Evolutionary conservation across 1,140 invertebrate species (phyloP).

Genomic region (Saccostrea echinata): DNA sequence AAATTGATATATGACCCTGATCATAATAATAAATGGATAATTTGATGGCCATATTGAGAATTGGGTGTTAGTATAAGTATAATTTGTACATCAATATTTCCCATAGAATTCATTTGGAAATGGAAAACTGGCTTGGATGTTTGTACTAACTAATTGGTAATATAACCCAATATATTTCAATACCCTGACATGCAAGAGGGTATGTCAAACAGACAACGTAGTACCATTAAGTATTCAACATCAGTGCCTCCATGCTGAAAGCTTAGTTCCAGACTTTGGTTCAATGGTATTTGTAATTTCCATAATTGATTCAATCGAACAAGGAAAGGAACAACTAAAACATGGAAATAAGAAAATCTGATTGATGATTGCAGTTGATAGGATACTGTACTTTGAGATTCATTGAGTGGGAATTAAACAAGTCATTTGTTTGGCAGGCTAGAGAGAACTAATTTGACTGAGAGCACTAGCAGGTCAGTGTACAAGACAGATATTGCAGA

Average conservation of each 20-base stretch:
- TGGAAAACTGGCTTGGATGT: neutral
- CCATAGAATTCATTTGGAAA: neutral
- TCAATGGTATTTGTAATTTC: constrained; percentile 3
- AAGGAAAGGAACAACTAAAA: constrained; percentile 3
- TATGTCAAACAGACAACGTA: neutral
- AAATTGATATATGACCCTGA: neutral
- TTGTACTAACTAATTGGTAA: neutral
- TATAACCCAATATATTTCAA: neutral
- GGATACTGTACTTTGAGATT: neutral
- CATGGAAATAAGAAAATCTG: constrained; percentile 10
- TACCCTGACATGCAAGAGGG: neutral
- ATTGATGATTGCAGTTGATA: neutral
- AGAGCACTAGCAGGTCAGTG: neutral
- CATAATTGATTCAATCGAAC: constrained; percentile 33
- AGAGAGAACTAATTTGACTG: constrained; percentile 11
- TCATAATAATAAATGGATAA: constrained; percentile 11
- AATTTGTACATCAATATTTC: neutral
- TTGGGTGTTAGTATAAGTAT: neutral
- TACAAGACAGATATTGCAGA: neutral
- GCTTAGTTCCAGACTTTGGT: neutral
- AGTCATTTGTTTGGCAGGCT: neutral
- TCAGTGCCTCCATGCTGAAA: neutral
- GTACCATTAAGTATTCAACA: too few relatives aligned
- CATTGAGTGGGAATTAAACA: neutral
- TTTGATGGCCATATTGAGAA: constrained; percentile 7